These are phyloP conservation scores for Myxocyprinus asiaticus DNA, from an alignment of 2,113 vertebrate species.

Conservation along the genomic window DNA sequence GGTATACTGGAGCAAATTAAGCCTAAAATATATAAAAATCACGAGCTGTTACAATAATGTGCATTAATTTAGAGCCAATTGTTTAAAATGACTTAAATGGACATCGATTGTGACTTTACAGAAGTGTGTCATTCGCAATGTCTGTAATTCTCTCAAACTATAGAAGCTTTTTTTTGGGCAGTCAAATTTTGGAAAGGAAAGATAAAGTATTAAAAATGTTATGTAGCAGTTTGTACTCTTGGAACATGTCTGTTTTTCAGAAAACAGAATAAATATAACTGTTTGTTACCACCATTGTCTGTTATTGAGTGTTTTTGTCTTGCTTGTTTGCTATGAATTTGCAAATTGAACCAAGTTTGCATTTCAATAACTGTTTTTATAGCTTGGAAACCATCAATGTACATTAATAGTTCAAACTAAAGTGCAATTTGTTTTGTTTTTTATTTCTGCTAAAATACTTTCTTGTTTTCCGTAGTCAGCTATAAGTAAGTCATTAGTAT, in stretches of 20 bases:
- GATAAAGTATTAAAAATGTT: not conserved
- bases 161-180: not conserved
- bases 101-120: conserved; percentile 10
- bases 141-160: not conserved
- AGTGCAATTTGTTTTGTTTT: too few relatives aligned
- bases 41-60: not conserved
- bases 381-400: too few relatives aligned
- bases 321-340: not conserved
- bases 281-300: not conserved
- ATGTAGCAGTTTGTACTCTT: not conserved
- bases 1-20: not conserved
- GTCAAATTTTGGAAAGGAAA: conserved; percentile 17
- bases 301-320: not conserved
- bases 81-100: not conserved
- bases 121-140: not conserved
- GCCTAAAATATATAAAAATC: not conserved
- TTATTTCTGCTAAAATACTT: too few relatives aligned
- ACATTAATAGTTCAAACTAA: too few relatives aligned
- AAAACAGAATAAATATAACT: conserved; percentile 37
- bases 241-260: too few relatives aligned
- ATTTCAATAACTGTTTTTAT: too few relatives aligned
- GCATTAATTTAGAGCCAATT: not conserved
- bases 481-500: too few relatives aligned
- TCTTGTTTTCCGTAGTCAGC: too few relatives aligned
- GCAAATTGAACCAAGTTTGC: not conserved